A percentile compares a stretch with the other conserved stretches of the same genome.
Conservation (phyloP, 2,113 vertebrate genomes). For the Peromyscus maniculatus region DNA sequence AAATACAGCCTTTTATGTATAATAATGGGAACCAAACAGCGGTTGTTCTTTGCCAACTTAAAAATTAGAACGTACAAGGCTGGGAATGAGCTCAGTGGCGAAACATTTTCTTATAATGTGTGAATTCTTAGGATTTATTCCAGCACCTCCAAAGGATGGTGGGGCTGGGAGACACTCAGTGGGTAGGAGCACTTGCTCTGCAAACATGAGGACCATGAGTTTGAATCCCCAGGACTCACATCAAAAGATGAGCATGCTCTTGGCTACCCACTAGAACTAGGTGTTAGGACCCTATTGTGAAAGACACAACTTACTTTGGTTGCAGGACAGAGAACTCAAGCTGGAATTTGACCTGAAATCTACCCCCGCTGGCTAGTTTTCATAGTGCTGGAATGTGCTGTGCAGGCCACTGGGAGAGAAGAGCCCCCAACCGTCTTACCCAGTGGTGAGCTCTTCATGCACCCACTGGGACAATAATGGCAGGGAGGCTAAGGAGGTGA, state of each 20-base stretch:
- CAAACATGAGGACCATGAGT: neutral
- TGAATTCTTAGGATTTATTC: neutral
- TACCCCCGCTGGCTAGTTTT: neutral
- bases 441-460: neutral
- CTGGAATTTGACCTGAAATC: neutral
- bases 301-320: neutral
- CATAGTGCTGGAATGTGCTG: neutral
- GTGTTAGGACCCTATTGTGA: neutral
- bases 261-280: neutral
- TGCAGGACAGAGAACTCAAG: neutral
- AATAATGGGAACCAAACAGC: neutral
- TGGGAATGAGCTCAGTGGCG: neutral
- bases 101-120: too few species aligned
- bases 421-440: neutral
- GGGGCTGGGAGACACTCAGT: too few species aligned
- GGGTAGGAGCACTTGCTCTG: neutral
- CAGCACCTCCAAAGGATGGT: neutral
- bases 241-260: neutral
- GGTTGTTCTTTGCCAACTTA: neutral
- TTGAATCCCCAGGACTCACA: neutral
- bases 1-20: neutral
- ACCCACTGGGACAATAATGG: too few species aligned
- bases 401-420: neutral
- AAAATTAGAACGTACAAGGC: neutral
- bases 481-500: neutral